phyloP scores from a whole-genome alignment of 2,888 invertebrate genomes.

The Julus scandinavius region DNA sequence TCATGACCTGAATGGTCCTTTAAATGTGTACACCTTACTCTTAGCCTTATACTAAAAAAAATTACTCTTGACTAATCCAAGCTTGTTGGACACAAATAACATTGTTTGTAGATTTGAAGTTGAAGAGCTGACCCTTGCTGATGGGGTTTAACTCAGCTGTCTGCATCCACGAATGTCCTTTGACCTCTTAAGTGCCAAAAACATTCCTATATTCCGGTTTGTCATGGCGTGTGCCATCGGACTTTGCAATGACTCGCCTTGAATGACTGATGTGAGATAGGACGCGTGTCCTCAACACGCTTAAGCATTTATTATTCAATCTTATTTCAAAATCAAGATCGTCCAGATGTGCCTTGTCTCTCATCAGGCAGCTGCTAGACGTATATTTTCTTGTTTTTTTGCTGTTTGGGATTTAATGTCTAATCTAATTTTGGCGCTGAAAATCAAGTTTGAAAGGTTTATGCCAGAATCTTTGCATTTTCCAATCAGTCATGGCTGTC shows the following conservation, averaged over 20 bases:
- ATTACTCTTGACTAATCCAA: no score
- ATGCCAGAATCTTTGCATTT: neutral
- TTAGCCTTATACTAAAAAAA: no score
- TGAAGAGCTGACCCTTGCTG: no score
- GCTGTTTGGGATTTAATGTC: neutral
- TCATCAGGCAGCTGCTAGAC: neutral
- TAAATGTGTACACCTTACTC: no score
- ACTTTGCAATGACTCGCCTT: neutral
- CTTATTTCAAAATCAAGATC: neutral
- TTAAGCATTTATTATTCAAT: no score
- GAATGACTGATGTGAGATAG: neutral
- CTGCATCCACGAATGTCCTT: neutral
- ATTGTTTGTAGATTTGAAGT: no score
- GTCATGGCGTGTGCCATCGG: neutral
- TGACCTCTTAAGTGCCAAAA: neutral
- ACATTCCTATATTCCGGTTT: neutral
- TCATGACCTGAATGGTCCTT: no score
- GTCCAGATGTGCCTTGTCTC: neutral
- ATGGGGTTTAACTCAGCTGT: neutral
- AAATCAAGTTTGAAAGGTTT: neutral
- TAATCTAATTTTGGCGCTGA: neutral
- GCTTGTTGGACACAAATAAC: no score
- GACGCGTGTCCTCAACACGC: neutral
- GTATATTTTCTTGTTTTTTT: neutral
- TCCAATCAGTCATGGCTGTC: conserved; percentile 1